These are phyloP conservation scores for Ophthalmolycus amberensis DNA, from an alignment of 2,113 vertebrate species.

Conservation along the genomic window DNA sequence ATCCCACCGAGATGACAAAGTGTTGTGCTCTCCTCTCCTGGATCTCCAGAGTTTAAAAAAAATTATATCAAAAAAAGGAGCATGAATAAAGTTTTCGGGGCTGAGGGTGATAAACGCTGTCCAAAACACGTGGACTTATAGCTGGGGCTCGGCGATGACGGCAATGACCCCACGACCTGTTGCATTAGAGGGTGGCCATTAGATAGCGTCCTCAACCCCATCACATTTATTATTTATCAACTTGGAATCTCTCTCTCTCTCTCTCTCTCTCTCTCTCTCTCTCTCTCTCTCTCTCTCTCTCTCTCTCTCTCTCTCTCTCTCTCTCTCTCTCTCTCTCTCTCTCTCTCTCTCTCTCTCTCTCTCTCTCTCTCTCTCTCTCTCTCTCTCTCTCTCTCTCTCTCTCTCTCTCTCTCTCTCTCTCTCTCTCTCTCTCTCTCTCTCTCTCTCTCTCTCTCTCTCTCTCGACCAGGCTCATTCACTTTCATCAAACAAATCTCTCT, in stretches of 20 bases:
- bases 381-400: no score
- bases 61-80: slow-evolving; percentile 22
- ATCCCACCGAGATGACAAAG: slow-evolving; percentile 61
- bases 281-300: no score
- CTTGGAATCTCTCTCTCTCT: slow-evolving; percentile 47
- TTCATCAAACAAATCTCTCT: slow-evolving; percentile 56
- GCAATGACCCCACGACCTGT: slow-evolving; percentile 64
- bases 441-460: no score
- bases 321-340: no score
- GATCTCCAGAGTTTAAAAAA: slow-evolving; percentile 6
- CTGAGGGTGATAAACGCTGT: slow-evolving; percentile 53
- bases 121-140: slow-evolving; percentile 54
- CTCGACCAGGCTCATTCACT: slow-evolving; percentile 39
- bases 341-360: no score
- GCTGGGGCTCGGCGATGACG: slow-evolving; percentile 39
- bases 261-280: slow-evolving; percentile 19
- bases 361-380: no score
- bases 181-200: slow-evolving; percentile 52
- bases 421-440: no score
- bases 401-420: no score
- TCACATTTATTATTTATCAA: slow-evolving; percentile 72
- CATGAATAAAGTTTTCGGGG: slow-evolving; percentile 57
- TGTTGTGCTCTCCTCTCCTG: slow-evolving; percentile 41
- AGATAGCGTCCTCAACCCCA: slow-evolving; percentile 52
- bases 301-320: no score